These are phyloP conservation scores for Centruroides vittatus DNA, from an alignment of 1,140 invertebrate genomes.

Conservation along the genomic window DNA sequence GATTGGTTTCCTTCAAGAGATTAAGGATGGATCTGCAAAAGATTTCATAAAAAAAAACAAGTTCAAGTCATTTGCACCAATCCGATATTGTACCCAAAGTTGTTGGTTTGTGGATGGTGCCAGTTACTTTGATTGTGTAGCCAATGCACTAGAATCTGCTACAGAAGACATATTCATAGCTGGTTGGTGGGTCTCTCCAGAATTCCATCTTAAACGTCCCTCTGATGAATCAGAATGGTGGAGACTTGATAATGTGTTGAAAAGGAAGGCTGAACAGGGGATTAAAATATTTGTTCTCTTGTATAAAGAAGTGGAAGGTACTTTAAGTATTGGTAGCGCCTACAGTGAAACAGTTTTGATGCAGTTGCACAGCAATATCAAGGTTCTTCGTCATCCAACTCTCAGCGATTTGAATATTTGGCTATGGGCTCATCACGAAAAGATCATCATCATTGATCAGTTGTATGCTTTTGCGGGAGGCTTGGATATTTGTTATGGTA, in stretches of 20 bases:
- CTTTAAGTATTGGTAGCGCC: slow-evolving; percentile 82
- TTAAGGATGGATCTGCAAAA: slow-evolving; percentile 46
- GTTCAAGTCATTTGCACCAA: slow-evolving; percentile 69
- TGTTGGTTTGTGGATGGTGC: slow-evolving; percentile 75
- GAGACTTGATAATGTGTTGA: slow-evolving; percentile 68
- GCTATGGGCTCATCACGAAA: slow-evolving; percentile 97
- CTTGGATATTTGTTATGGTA: slow-evolving; percentile 84
- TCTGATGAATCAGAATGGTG: slow-evolving; percentile 60
- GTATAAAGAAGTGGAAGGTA: slow-evolving; percentile 93
- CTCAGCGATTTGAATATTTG: slow-evolving; percentile 48
- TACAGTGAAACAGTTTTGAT: slow-evolving; percentile 79
- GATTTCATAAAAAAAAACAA: slow-evolving; percentile 58
- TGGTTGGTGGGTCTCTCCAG: slow-evolving; percentile 93
- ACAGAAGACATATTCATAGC: slow-evolving; percentile 90
- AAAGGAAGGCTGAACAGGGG: slow-evolving; percentile 77
- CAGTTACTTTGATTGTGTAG: slow-evolving; percentile 71
- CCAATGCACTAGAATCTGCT: slow-evolving; percentile 72
- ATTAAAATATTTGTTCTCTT: slow-evolving; percentile 83
- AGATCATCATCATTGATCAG: slow-evolving; percentile 90
- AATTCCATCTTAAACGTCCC: slow-evolving; percentile 84
- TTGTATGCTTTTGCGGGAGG: slow-evolving; percentile 86
- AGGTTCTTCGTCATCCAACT: slow-evolving; percentile 39
- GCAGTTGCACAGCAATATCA: slow-evolving; percentile 62
- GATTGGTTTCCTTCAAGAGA: slow-evolving; percentile 54
- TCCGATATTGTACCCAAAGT: slow-evolving; percentile 45